A percentile compares a stretch with the other conserved stretches of the same genome.
Conservation (phyloP, 1,140 invertebrate species). For the Scaptomyza montana region DNA sequence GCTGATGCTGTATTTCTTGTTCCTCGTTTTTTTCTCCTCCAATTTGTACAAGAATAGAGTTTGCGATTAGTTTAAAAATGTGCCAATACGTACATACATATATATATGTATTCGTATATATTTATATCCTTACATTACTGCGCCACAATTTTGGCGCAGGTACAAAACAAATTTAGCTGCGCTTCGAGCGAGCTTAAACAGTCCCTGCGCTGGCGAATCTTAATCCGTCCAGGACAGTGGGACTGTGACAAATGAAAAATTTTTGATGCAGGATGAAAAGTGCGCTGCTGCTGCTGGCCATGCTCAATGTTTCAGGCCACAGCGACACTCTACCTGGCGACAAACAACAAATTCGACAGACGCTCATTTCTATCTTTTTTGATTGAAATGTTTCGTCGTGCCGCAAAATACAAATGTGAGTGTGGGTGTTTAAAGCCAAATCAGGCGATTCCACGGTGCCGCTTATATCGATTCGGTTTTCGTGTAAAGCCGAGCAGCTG, state of each 20-base stretch:
- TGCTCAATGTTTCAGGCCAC: conserved; percentile 3
- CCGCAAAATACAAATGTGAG: conserved; percentile 72
- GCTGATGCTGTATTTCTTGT: conserved; percentile 45
- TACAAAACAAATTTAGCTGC: conserved; percentile 67
- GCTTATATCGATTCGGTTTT: conserved; percentile 82
- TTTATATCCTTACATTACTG: conserved; percentile 47
- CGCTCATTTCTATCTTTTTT: conserved; percentile 3
- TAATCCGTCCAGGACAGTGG: conserved; percentile 35
- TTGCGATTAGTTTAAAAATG: conserved; percentile 46
- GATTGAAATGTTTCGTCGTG: conserved; percentile 39
- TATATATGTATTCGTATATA: neutral
- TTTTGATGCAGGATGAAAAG: conserved; percentile 58
- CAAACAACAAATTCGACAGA: conserved; percentile 77
- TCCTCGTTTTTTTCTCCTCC: conserved; percentile 21
- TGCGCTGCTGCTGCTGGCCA: conserved; percentile 15
- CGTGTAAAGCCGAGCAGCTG: conserved; percentile 59
- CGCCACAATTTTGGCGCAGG: conserved; percentile 42
- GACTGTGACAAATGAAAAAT: conserved; percentile 74
- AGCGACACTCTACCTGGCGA: conserved; percentile 57
- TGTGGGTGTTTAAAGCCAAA: conserved; percentile 16
- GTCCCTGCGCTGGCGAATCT: conserved; percentile 31
- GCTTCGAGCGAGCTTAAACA: conserved; percentile 43
- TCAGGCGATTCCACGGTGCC: conserved; percentile 26
- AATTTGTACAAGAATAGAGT: conserved; percentile 68
- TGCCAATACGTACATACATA: conserved; percentile 20